phyloP scores from a whole-genome alignment of 2,797 vertebrate species.

The Chelidonichthys spinosus region DNA sequence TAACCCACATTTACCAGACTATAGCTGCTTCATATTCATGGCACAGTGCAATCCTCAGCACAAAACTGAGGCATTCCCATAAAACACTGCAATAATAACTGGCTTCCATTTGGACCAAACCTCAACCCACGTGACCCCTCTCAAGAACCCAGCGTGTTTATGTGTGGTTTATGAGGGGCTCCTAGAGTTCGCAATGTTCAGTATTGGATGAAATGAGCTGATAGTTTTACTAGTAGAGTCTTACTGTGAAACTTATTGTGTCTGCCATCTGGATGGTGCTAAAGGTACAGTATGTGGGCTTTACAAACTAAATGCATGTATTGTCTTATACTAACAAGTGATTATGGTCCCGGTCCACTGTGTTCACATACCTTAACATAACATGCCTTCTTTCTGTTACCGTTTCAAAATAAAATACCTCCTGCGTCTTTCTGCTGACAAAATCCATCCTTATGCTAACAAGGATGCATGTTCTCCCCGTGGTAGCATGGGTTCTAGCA shows the following conservation, averaged over 20 bases:
- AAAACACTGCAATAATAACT: constrained; percentile 69
- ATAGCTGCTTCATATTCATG: constrained; percentile 69
- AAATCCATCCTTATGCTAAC: too few species aligned
- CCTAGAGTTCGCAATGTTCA: background rate
- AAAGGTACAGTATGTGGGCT: background rate
- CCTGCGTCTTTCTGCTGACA: too few species aligned
- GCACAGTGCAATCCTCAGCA: constrained; percentile 57
- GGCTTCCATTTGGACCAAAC: constrained; percentile 47
- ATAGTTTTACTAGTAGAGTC: fast-evolving
- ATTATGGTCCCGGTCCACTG: background rate
- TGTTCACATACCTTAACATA: background rate
- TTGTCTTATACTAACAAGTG: background rate
- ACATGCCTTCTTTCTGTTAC: too few species aligned
- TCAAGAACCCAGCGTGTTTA: constrained; percentile 31
- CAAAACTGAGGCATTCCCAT: constrained; percentile 73
- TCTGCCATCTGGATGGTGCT: background rate
- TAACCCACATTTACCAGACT: constrained; percentile 56
- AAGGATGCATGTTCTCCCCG: too few species aligned
- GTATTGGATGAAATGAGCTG: background rate
- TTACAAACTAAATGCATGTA: background rate
- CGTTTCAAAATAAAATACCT: too few species aligned
- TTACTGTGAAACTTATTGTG: background rate
- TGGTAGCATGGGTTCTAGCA: too few species aligned
- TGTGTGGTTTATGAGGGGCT: constrained; percentile 25
- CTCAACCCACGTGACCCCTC: constrained; percentile 58